Base-by-base conservation (phyloP, 2,797 vertebrate species). In the Aulostomus chinensis region DNA sequence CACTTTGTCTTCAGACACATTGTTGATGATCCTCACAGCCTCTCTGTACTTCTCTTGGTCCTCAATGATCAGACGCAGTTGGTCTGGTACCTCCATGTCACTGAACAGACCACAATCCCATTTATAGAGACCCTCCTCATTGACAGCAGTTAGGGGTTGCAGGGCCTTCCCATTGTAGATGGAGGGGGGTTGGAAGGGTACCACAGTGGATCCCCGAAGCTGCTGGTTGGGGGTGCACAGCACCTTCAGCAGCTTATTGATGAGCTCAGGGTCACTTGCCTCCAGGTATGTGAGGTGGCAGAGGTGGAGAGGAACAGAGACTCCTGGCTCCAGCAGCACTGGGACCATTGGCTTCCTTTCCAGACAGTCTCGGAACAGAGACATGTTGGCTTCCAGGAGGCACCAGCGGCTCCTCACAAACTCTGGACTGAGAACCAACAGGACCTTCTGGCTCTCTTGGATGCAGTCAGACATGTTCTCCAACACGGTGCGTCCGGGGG, bases 361-460 rank as follows among this genome's bases (percentile, higher is more conserved):
- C 39, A 87, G 65, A 37, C 78, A 88, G 72, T 86, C 75, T 40
- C 77, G 78, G 18, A 88, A 86, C 49, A 89, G 25, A 6, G 85
- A 87, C 42, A 90, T 81, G 67, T 87, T 86, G 29, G 88, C 81
- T 58, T 89, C 86, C 29, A 89, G 80, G 35, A 88, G 85, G 52
- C 86, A 91, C 82, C 84, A 88, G n/a, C 83, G 58, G 36, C 87
- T 91, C 43, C 72, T 73, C 49, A 90, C 78, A n/a, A 89, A 89
- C 63, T 86, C 89, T 17, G 55, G 41, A 32, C 82, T 91, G 56
- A 90, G 74, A 33, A 86, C 78, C 60, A 88, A 73, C 58, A 89
- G 47, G 35, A 87, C 83, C 39, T 89, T 89, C 73, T 89, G 84
- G 68, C 84, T 90, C 54, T 77, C 61, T 31, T 84, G 84, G 63